Base-by-base conservation (phyloP, 2,113 vertebrate genomes). In the Addax nasomaculatus region DNA sequence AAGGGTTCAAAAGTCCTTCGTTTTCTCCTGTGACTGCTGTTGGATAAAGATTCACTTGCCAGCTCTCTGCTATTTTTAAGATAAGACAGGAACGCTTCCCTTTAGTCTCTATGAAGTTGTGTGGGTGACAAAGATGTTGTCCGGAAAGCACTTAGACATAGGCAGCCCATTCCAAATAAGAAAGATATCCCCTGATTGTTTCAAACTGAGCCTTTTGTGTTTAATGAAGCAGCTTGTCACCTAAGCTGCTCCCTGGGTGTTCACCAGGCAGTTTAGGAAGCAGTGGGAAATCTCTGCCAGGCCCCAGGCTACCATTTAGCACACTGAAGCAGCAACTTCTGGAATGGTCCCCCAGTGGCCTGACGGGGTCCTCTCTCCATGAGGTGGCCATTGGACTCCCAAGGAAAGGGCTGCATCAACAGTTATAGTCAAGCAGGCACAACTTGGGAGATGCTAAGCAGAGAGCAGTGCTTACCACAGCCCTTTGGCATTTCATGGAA, bases 161-260 rank as follows among this genome's bases (percentile, higher is more conserved):
- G 39, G 79, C 47, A 89, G 58, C 16, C 23, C 0, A 0, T 78
- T 90, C 49, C 85, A 93, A 67, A 81, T 76, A 85, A 73, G 19
- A 93, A 97, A 64, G 60, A 30, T 45, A 60, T 2, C 47, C 6
- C 79, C 67, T 87, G 83, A 88, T 94, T 43, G 92, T 97, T 97
- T 93, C 80, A 76, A 90, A 92, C 58, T 5, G 6, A 95, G 60
- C 14, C 55, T 81, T 92, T 47, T 64, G 57, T 97, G 92, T 70
- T 96, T 95, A 96, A 97, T 96, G 96, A 90, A 95, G 76, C 93
- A 55, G 39, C 55, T 79, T 97, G 76, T 89, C 91, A 94, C 96
- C 95, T 95, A 47, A 86, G 85, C 78, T 93, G 62, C 79, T 96
- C 70, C 80, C 95, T 80, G 70, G 89, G 88, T 90, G n/a, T 73